Evolutionary conservation across 1,140 invertebrate species (phyloP).

Genomic region (Belonocnema kinseyi): DNA sequence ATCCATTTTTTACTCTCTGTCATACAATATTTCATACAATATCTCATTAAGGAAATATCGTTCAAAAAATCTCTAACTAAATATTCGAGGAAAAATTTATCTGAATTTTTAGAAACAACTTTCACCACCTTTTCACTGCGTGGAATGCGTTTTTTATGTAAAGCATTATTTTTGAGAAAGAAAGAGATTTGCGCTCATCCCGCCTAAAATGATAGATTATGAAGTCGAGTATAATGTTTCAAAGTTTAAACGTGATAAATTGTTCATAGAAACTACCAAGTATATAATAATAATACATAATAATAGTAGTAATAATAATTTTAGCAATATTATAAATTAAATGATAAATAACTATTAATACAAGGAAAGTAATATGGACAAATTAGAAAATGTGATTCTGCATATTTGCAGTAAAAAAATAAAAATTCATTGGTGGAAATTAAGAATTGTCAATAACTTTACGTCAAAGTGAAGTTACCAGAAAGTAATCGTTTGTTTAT

Average conservation of each 20-base stretch:
- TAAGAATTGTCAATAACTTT: background rate
- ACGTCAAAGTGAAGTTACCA: background rate
- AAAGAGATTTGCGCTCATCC: constrained; percentile 34
- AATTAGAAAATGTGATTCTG: background rate
- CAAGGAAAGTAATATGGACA: constrained; percentile 25
- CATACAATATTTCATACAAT: constrained; percentile 25
- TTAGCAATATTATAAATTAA: background rate
- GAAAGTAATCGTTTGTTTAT: background rate
- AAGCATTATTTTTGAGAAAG: background rate
- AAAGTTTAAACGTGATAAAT: constrained; percentile 13
- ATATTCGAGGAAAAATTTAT: background rate
- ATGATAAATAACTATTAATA: constrained; percentile 1
- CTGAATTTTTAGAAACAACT: constrained; percentile 7
- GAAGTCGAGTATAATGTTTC: constrained; percentile 38
- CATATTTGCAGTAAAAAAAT: background rate
- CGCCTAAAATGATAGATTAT: constrained; percentile 38
- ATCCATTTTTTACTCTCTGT: constrained; percentile 29
- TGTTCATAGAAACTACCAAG: background rate
- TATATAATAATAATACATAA: constrained; percentile 27
- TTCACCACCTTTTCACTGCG: constrained; percentile 29
- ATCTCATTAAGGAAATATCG: constrained; percentile 33
- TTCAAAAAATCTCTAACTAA: background rate
- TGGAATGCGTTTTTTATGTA: background rate
- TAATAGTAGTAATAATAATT: constrained; percentile 26
- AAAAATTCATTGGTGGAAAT: background rate